Base-by-base conservation (phyloP, 2,113 vertebrate species). In the Colinus virginianus region DNA sequence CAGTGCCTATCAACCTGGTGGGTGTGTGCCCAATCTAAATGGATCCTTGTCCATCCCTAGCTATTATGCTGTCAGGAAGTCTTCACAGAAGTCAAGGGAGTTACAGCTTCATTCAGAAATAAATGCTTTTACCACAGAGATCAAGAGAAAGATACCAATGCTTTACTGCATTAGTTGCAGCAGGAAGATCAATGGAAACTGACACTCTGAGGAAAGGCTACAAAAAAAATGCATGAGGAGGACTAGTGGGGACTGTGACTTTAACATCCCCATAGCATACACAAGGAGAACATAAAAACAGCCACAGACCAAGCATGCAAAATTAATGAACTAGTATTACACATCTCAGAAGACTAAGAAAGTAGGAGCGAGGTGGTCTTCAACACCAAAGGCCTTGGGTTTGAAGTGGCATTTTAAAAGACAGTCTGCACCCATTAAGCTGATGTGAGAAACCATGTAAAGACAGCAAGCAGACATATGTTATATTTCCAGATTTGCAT, bases 401-500 rank as follows among this genome's bases (percentile, higher is more conserved):
- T 48, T 67, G 48, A 90, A 90, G 40, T 13, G 61, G 36, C 58
- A 80, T 78, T 93, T 83, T 34, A 79, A 87, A 91, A 85, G 46
- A 85, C 61, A 75, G 68, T 32, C 76, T 87, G 85, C 87, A 77
- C 61, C 90, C 62, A 55, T 92, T 89, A 92, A 92, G 89, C 42
- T 83, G 62, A 64, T 83, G 87, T 86, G 76, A 94, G 72, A 90
- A 95, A 92, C 30, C 0, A 0, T 42, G 62, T 48, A 74, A 72
- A 91, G 83, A 92, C 69, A 91, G 53, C 40, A 77, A 61, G 87
- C n/a, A 96, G 53, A 83, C 90, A 75, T 92, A 93, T 78, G 87
- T 56, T 74, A 71, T 87, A 87, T 90, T 94, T 93, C 75, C 78
- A 67, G 64, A 87, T 94, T 90, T 92, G 84, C 84, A 80, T 90